Evolutionary conservation across 2,888 invertebrate genomes (phyloP).

Genomic region (Graphium colonna): DNA sequence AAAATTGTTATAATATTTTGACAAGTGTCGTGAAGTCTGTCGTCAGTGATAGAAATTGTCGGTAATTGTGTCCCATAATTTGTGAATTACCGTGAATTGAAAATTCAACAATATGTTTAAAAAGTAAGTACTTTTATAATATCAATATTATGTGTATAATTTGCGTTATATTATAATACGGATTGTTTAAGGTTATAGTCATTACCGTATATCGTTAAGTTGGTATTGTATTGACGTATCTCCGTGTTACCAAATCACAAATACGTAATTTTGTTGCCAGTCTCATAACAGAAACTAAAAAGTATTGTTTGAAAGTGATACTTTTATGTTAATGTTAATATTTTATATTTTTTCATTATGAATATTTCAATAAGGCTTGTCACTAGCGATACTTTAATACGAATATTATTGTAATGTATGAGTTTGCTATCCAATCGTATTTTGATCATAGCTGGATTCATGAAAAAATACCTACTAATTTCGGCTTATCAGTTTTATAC

Average conservation of each 20-base stretch:
- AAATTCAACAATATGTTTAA: conserved; percentile 60
- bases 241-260: conserved; percentile 42
- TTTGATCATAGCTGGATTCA: too few relatives aligned
- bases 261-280: conserved; percentile 28
- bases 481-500: too few relatives aligned
- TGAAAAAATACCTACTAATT: too few relatives aligned
- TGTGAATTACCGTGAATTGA: conserved; percentile 13
- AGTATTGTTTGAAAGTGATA: conserved; percentile 14
- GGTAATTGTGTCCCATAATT: conserved; percentile 22
- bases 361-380: too few relatives aligned
- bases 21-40: conserved; percentile 27
- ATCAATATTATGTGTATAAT: neutral
- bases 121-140: conserved; percentile 57
- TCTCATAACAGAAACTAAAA: neutral
- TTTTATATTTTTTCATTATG: neutral
- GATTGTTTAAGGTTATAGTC: conserved; percentile 42
- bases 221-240: conserved; percentile 43
- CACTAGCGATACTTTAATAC: too few relatives aligned
- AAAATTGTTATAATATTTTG: conserved; percentile 27
- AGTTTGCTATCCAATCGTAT: too few relatives aligned
- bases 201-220: conserved; percentile 33
- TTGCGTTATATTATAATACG: neutral
- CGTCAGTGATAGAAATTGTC: conserved; percentile 16
- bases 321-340: neutral
- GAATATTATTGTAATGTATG: too few relatives aligned